Evolutionary conservation across 2,888 invertebrate species (phyloP), one percentile per base, ranked within the genome.

Genomic region (Abscondita cerata): DNA sequence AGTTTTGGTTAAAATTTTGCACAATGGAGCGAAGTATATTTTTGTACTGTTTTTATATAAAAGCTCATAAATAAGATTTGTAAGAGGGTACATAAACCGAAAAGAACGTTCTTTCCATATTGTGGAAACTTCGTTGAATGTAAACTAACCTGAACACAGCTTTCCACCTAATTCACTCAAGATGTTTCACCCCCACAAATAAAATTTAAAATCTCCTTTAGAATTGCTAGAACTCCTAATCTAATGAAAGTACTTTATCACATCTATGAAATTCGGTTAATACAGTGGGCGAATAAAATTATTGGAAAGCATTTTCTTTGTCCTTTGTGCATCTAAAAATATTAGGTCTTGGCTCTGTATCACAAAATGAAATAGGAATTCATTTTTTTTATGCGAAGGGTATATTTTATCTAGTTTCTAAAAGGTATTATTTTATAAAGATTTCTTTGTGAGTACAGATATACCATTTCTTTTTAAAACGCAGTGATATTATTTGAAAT

Each of bases 1-100:
- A n/a, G n/a, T n/a, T n/a, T n/a, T n/a, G n/a, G n/a, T n/a, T n/a
- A n/a, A n/a, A n/a, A n/a, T n/a, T n/a, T n/a, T n/a, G n/a, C n/a
- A n/a, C n/a, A n/a, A n/a, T n/a, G n/a, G n/a, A n/a, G n/a, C n/a
- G n/a, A n/a, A 25, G 6, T 6, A 25, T 6, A 6, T 25, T 25
- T 25, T 25, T 25, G 25, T 25, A 25, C 4, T n/a, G n/a, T n/a
- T 25, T 25, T 25, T 25, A 6, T 25, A 25, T 4, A 60, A 62
- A 61, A 66, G 67, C 67, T 70, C 73, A 73, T 73, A 73, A 75
- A 72, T 70, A 70, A 74, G 75, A 74, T 75, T 73, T 74, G 74
- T 74, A 69, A 71, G 71, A 58, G 68, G 65, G 69, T 60, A 65
- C 61, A 67, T 68, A 66, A 70, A 70, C 68, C 69, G 52, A 62